Conservation (phyloP, 1,140 invertebrate species). For the Musca domestica region DNA sequence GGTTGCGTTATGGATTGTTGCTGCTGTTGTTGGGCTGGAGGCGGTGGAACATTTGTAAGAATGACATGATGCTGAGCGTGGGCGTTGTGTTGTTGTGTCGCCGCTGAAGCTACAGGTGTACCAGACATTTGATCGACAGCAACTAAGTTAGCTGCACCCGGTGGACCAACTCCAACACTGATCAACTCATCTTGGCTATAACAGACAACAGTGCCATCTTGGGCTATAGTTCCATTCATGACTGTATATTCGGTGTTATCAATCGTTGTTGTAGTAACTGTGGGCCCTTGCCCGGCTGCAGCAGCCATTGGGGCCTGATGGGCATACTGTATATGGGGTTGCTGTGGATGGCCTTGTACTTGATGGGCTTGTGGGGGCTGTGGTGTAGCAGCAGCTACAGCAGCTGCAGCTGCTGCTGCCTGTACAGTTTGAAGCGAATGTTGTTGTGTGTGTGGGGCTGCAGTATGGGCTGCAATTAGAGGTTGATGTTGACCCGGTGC, state of each 20-base stretch:
- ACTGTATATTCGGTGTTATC: constrained; percentile 50
- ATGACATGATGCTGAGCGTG: constrained; percentile 36
- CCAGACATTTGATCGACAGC: constrained; percentile 38
- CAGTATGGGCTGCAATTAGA: constrained; percentile 12
- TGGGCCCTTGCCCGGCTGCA: constrained; percentile 25
- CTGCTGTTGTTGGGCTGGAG: neutral
- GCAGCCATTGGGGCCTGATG: constrained; percentile 16
- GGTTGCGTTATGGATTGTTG: constrained; percentile 27
- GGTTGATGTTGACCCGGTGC: constrained; percentile 25
- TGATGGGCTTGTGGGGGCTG: constrained; percentile 5
- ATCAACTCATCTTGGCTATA: constrained; percentile 40
- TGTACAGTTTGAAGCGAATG: constrained; percentile 25
- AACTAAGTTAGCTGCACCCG: constrained; percentile 47
- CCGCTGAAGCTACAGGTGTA: constrained; percentile 16
- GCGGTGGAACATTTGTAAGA: constrained; percentile 31
- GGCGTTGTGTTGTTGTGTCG: constrained; percentile 24
- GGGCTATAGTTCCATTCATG: constrained; percentile 50
- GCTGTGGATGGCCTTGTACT: constrained; percentile 12
- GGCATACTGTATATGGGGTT: constrained; percentile 12
- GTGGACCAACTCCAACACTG: constrained; percentile 13
- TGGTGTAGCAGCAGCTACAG: constrained; percentile 22
- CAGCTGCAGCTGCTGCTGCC: constrained; percentile 17
- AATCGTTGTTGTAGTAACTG: constrained; percentile 31
- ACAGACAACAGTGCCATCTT: constrained; percentile 47
- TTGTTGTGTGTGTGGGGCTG: constrained; percentile 32